Conservation (phyloP, 1,140 invertebrate genomes). For the Parasteatoda tepidariorum region DNA sequence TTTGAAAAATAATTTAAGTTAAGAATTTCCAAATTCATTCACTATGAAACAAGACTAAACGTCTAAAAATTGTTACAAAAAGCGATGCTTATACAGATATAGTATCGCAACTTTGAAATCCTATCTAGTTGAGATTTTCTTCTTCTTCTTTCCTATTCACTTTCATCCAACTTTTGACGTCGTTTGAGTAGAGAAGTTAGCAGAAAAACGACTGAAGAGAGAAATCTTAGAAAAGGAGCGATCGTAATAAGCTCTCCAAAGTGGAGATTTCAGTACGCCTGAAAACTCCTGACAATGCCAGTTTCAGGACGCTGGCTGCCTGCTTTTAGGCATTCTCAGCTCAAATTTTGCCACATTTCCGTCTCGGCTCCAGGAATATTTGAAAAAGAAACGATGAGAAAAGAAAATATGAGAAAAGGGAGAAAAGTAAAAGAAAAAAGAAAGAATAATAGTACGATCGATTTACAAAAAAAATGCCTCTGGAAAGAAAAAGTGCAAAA, state of each 20-base stretch:
- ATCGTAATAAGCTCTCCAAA: slow-evolving; percentile 48
- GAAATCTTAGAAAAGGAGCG: slow-evolving; percentile 16
- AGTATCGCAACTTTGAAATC: slow-evolving; percentile 13
- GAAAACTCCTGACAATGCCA: slow-evolving; percentile 54
- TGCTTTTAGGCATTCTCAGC: neutral
- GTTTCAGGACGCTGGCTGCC: slow-evolving; percentile 29
- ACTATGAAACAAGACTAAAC: too few species aligned
- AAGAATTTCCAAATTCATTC: too few species aligned
- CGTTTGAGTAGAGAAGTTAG: neutral
- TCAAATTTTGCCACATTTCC: slow-evolving; percentile 54
- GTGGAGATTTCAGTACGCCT: slow-evolving; percentile 29
- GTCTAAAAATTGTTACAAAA: neutral
- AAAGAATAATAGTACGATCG: neutral
- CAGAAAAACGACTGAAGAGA: neutral
- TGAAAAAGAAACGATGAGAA: slow-evolving; percentile 12
- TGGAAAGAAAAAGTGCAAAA: slow-evolving; percentile 1
- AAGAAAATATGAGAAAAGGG: slow-evolving; percentile 5
- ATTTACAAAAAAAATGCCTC: neutral
- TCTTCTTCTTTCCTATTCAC: neutral
- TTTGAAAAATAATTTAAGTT: too few species aligned
- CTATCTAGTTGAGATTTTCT: neutral
- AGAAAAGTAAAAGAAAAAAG: neutral
- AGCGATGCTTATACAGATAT: slow-evolving; percentile 1
- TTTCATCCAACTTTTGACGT: neutral
- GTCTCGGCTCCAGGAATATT: slow-evolving; percentile 25